Percentiles rank a stretch among this genome's conserved stretches.
Evolutionary conservation across 2,888 invertebrate species (phyloP).

Genomic region (Nemoura dubitans): DNA sequence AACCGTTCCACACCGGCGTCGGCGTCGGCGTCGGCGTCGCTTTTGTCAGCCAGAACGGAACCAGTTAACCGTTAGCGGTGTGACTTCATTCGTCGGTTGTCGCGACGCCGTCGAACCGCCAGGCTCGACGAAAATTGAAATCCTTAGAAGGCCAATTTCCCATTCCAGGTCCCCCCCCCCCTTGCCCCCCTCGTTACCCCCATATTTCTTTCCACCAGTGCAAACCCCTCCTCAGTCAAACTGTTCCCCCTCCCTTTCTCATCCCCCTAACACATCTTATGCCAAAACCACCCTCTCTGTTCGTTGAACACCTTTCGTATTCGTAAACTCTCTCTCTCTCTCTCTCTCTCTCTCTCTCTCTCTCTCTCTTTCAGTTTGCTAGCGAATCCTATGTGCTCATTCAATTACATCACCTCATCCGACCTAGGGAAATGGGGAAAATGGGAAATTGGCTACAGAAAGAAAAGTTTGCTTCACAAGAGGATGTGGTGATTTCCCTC

Average conservation of each 20-base stretch:
- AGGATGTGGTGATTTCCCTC: background rate
- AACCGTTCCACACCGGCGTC: background rate
- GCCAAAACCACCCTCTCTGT: slow-evolving; percentile 16
- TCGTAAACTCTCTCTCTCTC: background rate
- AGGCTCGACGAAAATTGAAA: slow-evolving; percentile 44
- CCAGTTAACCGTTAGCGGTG: background rate
- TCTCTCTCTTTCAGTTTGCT: slow-evolving; percentile 10
- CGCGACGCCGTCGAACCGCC: background rate
- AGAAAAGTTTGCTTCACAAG: slow-evolving; percentile 37
- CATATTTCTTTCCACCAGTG: background rate
- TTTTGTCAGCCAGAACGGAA: background rate
- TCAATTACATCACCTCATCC: slow-evolving; percentile 47
- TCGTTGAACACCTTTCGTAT: background rate
- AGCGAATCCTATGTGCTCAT: slow-evolving; percentile 36
- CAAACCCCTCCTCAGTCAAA: background rate
- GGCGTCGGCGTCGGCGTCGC: slow-evolving; percentile 15
- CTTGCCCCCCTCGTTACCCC: background rate
- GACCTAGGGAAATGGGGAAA: slow-evolving; percentile 45
- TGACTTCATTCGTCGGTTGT: slow-evolving; percentile 14
- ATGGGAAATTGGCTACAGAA: slow-evolving; percentile 49
- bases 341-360: slow-evolving; percentile 39
- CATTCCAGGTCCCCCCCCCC: slow-evolving; percentile 15
- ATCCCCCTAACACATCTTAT: background rate
- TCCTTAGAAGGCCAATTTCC: slow-evolving; percentile 49
- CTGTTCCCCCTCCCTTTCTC: background rate